Conservation (phyloP, 2,797 vertebrate species). For the Uromys caudimaculatus region DNA sequence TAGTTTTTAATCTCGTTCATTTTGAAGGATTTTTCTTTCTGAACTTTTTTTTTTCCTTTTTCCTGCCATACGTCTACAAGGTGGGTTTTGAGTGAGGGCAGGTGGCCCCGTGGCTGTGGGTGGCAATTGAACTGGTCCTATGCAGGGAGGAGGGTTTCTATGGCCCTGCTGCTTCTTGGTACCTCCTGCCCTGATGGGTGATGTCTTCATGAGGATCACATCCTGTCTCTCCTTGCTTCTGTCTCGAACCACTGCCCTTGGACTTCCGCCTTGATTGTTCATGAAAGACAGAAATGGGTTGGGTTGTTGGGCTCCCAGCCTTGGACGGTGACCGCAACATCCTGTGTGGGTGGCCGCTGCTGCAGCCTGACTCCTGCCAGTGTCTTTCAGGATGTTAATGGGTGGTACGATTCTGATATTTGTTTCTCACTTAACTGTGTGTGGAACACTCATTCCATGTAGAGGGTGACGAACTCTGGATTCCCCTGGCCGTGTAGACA, state of each 20-base stretch:
- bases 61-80: background rate
- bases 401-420: constrained; percentile 75
- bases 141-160: background rate
- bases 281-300: constrained; percentile 71
- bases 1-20: background rate
- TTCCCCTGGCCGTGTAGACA: constrained; percentile 64
- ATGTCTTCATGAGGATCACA: background rate
- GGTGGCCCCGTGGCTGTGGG: background rate
- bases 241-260: constrained; percentile 38
- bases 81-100: constrained; percentile 14
- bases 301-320: constrained; percentile 58
- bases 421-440: constrained; percentile 76
- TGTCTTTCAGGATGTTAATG: constrained; percentile 60
- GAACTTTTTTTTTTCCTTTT: background rate
- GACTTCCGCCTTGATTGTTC: constrained; percentile 58
- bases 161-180: background rate
- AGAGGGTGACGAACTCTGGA: constrained; percentile 78
- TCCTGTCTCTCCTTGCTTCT: constrained; percentile 60
- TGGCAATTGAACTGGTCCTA: background rate
- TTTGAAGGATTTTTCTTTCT: constrained; percentile 62
- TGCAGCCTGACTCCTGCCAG: constrained; percentile 70
- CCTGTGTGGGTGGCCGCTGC: background rate
- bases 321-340: constrained; percentile 47
- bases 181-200: constrained; percentile 61
- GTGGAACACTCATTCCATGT: constrained; percentile 60